Evolutionary conservation across 2,797 vertebrate species (phyloP).

Genomic region (Cercopithecus mitis): DNA sequence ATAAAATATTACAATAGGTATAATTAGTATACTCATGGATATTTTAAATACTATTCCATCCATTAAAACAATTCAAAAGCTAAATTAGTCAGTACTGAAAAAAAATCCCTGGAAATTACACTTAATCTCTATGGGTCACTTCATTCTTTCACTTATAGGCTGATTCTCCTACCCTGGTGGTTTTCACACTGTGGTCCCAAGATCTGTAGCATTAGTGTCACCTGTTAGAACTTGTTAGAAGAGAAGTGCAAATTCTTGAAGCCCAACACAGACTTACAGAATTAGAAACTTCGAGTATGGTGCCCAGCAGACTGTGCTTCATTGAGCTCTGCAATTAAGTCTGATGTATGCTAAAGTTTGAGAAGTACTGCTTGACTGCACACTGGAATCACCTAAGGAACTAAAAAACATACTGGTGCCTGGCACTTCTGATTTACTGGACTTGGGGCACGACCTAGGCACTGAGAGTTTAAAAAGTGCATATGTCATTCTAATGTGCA

Average conservation of each 20-base stretch:
- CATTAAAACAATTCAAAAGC: not conserved
- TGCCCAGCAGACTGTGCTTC: not conserved
- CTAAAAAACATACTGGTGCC: not conserved
- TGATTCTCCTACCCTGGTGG: not conserved
- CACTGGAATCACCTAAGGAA: not conserved
- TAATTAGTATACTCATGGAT: not conserved
- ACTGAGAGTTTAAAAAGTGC: not conserved
- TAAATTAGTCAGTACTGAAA: not conserved
- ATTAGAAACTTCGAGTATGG: not conserved
- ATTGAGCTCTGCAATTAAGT: not conserved
- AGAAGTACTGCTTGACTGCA: not conserved
- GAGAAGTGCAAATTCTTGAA: not conserved
- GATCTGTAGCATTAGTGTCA: not conserved
- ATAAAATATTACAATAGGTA: not conserved
- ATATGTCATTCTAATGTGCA: not conserved
- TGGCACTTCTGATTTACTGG: slow-evolving; percentile 12
- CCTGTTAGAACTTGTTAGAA: not conserved
- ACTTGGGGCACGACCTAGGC: not conserved
- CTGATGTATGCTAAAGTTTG: not conserved
- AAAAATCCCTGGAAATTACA: not conserved
- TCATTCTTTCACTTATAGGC: not conserved
- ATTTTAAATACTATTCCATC: not conserved
- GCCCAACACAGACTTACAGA: not conserved
- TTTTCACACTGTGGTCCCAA: not conserved
- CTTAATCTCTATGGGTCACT: not conserved